phyloP scores from a whole-genome alignment of 2,113 vertebrate genomes.

The Sapayoa aenigma region DNA sequence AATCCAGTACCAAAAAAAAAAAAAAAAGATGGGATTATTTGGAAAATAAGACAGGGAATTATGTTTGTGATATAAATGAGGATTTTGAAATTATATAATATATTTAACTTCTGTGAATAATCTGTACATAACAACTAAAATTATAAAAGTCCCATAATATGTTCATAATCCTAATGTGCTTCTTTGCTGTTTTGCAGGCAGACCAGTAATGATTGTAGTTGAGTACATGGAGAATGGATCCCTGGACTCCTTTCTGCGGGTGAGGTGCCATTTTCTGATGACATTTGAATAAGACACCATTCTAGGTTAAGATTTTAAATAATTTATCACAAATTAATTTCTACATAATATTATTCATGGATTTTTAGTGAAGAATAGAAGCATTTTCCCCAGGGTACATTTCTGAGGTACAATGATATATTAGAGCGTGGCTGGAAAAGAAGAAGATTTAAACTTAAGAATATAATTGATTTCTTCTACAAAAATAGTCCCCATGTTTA shows the following conservation, averaged over 20 bases:
- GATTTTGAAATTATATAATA: conserved; percentile 28
- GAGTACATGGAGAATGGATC: conserved; percentile 98
- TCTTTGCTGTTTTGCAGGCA: conserved; percentile 82
- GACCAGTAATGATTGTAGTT: conserved; percentile 96
- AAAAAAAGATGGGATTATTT: not conserved
- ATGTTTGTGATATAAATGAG: not conserved
- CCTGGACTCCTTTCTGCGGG: conserved; percentile 92
- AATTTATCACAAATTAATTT: conserved; percentile 75
- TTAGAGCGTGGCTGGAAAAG: conserved; percentile 24
- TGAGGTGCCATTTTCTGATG: conserved; percentile 77
- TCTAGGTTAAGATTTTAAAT: conserved; percentile 70
- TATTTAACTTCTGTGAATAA: conserved; percentile 53
- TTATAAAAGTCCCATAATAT: conserved; percentile 10
- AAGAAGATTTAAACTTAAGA: conserved; percentile 43
- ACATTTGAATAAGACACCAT: conserved; percentile 70
- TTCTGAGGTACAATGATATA: conserved; percentile 56
- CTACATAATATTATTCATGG: conserved; percentile 69
- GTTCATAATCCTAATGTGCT: conserved; percentile 43
- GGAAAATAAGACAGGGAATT: not conserved
- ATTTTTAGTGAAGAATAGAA: conserved; percentile 66
- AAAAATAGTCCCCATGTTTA: conserved; percentile 49
- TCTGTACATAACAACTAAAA: conserved; percentile 42
- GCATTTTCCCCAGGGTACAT: conserved; percentile 36
- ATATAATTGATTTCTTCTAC: conserved; percentile 67
- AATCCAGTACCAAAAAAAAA: not conserved